phyloP scores from a whole-genome alignment of 2,797 vertebrate genomes.

The Chrosomus eos region DNA sequence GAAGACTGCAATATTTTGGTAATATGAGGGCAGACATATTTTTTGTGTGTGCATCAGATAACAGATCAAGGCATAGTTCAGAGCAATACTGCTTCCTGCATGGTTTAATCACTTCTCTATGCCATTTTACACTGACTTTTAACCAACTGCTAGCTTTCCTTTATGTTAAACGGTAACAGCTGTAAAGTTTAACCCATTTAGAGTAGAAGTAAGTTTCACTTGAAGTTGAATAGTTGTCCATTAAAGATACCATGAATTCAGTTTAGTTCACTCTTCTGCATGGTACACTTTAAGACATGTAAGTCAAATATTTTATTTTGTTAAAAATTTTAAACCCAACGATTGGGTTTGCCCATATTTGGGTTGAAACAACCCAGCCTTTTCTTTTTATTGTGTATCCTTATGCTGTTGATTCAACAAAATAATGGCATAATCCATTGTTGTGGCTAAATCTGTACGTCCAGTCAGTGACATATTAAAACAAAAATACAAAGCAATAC shows the following conservation, averaged over 20 bases:
- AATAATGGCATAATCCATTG: conserved; percentile 16
- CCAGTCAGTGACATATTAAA: not conserved
- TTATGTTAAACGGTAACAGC: not conserved
- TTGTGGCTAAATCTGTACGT: conserved; percentile 13
- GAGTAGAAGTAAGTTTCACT: not conserved
- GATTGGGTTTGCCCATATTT: too few relatives aligned
- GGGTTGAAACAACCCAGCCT: too few relatives aligned
- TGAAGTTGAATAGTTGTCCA: conserved; percentile 6
- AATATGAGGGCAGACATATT: not conserved
- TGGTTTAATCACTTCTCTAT: conserved; percentile 2
- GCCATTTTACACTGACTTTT: not conserved
- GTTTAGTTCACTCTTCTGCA: not conserved
- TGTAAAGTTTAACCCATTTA: not conserved
- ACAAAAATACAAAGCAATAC: not conserved
- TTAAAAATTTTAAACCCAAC: too few relatives aligned
- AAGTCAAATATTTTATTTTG: not conserved
- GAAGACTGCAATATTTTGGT: not conserved
- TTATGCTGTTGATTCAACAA: conserved; percentile 45
- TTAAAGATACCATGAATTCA: not conserved
- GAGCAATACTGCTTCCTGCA: conserved; percentile 44
- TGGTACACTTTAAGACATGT: not conserved
- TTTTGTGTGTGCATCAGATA: conserved; percentile 43
- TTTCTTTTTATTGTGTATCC: not conserved
- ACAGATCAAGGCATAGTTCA: conserved; percentile 48
- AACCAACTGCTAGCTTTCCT: not conserved